Evolutionary conservation across 2,888 invertebrate genomes (phyloP).

Genomic region (Synergus umbraculus): DNA sequence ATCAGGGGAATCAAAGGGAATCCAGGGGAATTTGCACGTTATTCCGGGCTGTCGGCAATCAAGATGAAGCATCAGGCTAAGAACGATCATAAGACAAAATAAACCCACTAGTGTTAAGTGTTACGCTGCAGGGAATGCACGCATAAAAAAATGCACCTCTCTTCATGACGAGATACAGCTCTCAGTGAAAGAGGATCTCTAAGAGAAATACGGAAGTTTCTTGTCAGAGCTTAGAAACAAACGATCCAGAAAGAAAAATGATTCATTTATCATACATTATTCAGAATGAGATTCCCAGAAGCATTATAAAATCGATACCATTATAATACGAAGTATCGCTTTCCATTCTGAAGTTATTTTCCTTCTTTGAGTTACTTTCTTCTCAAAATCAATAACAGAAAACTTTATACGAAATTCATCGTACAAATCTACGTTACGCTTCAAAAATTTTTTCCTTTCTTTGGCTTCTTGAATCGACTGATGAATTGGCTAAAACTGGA

Average conservation of each 20-base stretch:
- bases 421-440: too few relatives aligned
- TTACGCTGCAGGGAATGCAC: slow-evolving; percentile 26
- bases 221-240: not conserved
- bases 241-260: slow-evolving; percentile 1
- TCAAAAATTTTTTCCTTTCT: not conserved
- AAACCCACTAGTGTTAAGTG: slow-evolving; percentile 30
- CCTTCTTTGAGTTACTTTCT: not conserved
- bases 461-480: not conserved
- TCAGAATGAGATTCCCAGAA: not conserved
- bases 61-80: slow-evolving; percentile 23
- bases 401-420: not conserved
- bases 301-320: not conserved
- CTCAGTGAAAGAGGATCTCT: slow-evolving; percentile 16
- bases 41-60: slow-evolving; percentile 37
- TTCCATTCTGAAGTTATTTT: too few relatives aligned
- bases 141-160: slow-evolving; percentile 23
- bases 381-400: not conserved
- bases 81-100: slow-evolving; percentile 29
- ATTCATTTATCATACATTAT: not conserved
- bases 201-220: slow-evolving; percentile 31
- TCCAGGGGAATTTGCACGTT: slow-evolving; percentile 30
- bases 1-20: not conserved
- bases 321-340: not conserved
- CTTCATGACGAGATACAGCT: slow-evolving; percentile 8
- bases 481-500: not conserved